Evolutionary conservation across 2,888 invertebrate genomes (phyloP).

Genomic region (Diplolepis rosae): DNA sequence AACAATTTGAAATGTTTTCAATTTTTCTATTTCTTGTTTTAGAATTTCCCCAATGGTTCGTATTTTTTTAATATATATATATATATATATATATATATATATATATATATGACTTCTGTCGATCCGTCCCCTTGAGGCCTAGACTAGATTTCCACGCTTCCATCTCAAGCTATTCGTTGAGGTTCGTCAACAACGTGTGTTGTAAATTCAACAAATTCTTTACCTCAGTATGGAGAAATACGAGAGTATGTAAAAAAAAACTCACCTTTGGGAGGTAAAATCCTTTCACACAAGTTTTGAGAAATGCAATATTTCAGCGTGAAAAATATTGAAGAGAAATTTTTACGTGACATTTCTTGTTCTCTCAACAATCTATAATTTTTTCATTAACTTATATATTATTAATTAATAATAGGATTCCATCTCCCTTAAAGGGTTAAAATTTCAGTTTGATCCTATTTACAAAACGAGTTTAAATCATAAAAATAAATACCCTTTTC

Average conservation of each 20-base stretch:
- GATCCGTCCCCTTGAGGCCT: neutral
- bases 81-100: too few species aligned
- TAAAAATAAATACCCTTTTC: neutral
- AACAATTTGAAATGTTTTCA: too few species aligned
- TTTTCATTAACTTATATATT: too few species aligned
- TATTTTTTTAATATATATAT: too few species aligned
- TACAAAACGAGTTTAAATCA: neutral
- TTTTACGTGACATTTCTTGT: too few species aligned
- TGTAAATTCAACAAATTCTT: slow-evolving; percentile 16
- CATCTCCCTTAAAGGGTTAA: neutral
- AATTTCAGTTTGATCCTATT: neutral
- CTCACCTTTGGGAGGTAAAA: neutral
- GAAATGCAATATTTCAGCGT: neutral
- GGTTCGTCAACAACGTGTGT: slow-evolving; percentile 14
- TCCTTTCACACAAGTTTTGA: neutral
- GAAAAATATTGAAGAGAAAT: neutral
- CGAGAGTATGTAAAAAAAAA: neutral
- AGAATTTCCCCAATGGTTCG: too few species aligned
- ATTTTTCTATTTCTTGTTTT: too few species aligned
- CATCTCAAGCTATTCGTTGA: slow-evolving; percentile 7
- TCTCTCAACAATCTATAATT: too few species aligned
- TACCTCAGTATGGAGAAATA: slow-evolving; percentile 10
- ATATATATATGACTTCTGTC: too few species aligned
- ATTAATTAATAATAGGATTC: too few species aligned
- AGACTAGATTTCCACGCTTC: slow-evolving; percentile 9